phyloP scores from a whole-genome alignment of 2,797 vertebrate genomes.

The Sebastes matsubarae region DNA sequence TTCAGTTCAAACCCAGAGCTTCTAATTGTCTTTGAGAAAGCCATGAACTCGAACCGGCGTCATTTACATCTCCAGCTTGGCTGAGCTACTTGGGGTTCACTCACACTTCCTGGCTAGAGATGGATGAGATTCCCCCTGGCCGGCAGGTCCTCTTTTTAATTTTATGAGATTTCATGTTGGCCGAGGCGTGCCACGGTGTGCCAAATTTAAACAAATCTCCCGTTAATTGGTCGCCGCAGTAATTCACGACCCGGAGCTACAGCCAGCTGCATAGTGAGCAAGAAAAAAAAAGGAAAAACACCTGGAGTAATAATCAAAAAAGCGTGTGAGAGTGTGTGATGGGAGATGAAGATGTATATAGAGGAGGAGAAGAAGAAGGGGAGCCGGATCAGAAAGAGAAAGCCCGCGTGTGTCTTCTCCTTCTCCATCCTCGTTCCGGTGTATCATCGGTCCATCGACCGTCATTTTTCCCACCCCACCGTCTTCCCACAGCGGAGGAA shows the following conservation, averaged over 20 bases:
- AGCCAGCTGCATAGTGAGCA: slow-evolving; percentile 60
- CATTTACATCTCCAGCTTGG: not conserved
- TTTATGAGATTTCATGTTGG: slow-evolving; percentile 80
- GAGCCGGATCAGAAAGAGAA: slow-evolving; percentile 5
- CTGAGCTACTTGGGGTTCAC: slow-evolving; percentile 21
- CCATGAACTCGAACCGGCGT: slow-evolving; percentile 1
- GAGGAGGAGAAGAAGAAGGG: slow-evolving; percentile 28
- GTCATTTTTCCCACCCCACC: slow-evolving; percentile 83
- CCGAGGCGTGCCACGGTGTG: slow-evolving; percentile 81
- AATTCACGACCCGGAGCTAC: slow-evolving; percentile 89
- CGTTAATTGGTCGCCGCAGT: slow-evolving; percentile 94
- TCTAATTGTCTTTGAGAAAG: not conserved
- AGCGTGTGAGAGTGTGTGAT: slow-evolving; percentile 49
- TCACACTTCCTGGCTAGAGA: slow-evolving; percentile 35
- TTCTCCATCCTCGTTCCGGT: slow-evolving; percentile 78
- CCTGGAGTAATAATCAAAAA: slow-evolving; percentile 84
- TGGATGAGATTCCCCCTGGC: slow-evolving; percentile 30
- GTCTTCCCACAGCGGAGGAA: slow-evolving; percentile 58
- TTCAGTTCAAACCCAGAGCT: not conserved
- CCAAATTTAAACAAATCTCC: slow-evolving; percentile 93
- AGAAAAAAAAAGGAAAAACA: not conserved
- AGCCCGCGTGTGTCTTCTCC: slow-evolving; percentile 45
- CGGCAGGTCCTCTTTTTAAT: slow-evolving; percentile 65
- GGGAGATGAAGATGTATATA: not conserved
- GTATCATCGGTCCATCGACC: slow-evolving; percentile 86